Evolutionary conservation across 2,888 invertebrate species (phyloP), one percentile per base, ranked within the genome.

Genomic region (Pseudeuparius sepicola): DNA sequence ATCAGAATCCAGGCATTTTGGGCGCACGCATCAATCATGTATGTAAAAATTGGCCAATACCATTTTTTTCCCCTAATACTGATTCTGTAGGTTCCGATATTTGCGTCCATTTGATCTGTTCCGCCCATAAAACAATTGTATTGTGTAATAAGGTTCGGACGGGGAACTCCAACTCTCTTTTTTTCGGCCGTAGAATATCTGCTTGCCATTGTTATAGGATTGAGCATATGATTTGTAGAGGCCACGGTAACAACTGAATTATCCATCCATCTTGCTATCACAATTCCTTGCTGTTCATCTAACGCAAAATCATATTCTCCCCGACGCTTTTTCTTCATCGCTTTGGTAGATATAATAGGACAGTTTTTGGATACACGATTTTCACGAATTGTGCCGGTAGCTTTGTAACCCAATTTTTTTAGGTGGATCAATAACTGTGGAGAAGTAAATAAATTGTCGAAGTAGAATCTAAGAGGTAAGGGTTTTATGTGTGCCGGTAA

Each of bases 41-140:
- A 43, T n/a, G 37, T 40, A 28, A 39, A 41, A 29, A 43, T 32
- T 7, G 24, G 28, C 43, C 41, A 43, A 34, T 30, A 41, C 36
- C 36, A 43, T 31, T 42, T 42, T 25, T 40, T 38, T 3, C 36
- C 33, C 18, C 36, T n/a, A 28, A 37, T 24, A 3, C 36, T 29
- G 3, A 39, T 29, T 32, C 38, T 14, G 16, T 40, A 40, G 9
- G 17, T 5, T n/a, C 15, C 17, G 11, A 41, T 28, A 20, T 43
- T 43, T 10, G 37, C 24, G 23, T 45, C 47, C 43, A 46, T 48
- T 31, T 37, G 40, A 27, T 47, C 47, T 1, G 43, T 46, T 9
- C 45, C 38, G 11, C 48, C 49, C 46, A 50, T 50, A 37, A 34
- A 37, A 24, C 32, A 28, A 32, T 50, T 51, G 25, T 50, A 50